These are phyloP conservation scores for Prolemur simus DNA, from an alignment of 2,113 vertebrate genomes.

Conservation along the genomic window DNA sequence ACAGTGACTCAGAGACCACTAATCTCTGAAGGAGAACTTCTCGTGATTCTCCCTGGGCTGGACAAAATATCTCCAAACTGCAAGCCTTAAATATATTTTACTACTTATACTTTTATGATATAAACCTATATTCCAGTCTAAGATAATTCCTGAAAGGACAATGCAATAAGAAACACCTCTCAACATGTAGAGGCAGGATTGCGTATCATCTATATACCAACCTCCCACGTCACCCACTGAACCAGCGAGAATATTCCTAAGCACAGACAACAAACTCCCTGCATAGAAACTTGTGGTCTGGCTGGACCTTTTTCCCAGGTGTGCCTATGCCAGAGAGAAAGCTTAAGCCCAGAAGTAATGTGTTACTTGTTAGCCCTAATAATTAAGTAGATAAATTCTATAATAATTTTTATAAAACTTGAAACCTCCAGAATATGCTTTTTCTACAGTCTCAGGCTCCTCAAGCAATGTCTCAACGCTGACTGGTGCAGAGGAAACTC, in stretches of 20 bases:
- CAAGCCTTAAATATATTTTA: not conserved
- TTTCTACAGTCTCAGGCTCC: not conserved
- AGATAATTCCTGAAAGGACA: not conserved
- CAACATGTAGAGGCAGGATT: not conserved
- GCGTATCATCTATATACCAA: fast-evolving
- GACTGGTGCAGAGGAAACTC: not conserved
- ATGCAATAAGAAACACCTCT: not conserved
- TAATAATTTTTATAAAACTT: not conserved
- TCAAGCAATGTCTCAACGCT: no score
- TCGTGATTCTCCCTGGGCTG: not conserved
- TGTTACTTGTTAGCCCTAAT: not conserved
- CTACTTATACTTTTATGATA: not conserved
- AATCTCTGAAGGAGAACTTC: not conserved
- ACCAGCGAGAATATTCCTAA: not conserved
- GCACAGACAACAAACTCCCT: not conserved
- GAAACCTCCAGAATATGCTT: not conserved
- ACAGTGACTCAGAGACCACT: not conserved
- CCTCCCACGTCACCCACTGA: not conserved
- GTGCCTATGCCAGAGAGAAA: not conserved
- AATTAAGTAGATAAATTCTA: not conserved
- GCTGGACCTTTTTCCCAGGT: not conserved
- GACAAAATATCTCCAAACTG: not conserved
- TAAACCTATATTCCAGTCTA: not conserved
- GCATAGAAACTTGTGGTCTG: fast-evolving
- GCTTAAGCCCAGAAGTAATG: not conserved